These are phyloP conservation scores for Sceliomorpha sp. DNA, from an alignment of 2,888 invertebrate species.

Conservation along the genomic window DNA sequence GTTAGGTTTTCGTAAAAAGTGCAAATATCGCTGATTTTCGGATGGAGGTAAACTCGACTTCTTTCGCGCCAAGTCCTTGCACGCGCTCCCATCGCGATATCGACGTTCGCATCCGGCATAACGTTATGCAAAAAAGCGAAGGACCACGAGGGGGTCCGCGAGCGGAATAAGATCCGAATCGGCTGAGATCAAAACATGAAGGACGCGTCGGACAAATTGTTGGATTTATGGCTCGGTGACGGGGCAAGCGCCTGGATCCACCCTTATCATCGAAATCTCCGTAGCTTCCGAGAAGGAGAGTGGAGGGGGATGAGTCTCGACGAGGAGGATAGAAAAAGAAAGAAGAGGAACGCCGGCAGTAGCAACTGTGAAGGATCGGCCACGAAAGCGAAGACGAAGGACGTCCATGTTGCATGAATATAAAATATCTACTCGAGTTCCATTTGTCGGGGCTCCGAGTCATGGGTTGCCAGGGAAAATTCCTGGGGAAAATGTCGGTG, in stretches of 20 bases:
- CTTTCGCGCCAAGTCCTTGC: conserved; percentile 33
- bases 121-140: conserved; percentile 69
- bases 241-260: conserved; percentile 67
- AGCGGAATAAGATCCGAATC: conserved; percentile 65
- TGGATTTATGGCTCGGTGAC: conserved; percentile 77
- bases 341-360: conserved; percentile 37
- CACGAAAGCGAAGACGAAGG: conserved; percentile 59
- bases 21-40: too few species aligned
- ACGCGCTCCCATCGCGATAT: conserved; percentile 41
- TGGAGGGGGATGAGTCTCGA: conserved; percentile 27
- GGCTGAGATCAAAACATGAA: conserved; percentile 76
- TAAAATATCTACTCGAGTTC: conserved; percentile 33
- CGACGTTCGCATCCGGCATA: conserved; percentile 63
- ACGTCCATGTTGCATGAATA: conserved; percentile 32
- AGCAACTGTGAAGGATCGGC: conserved; percentile 30
- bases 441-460: too few species aligned
- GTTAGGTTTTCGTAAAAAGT: too few species aligned
- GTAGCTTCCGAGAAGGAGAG: conserved; percentile 72
- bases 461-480: too few species aligned
- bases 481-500: too few species aligned
- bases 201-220: conserved; percentile 77
- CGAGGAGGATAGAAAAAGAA: conserved; percentile 33
- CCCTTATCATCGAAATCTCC: conserved; percentile 75
- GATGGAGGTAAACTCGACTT: too few species aligned
- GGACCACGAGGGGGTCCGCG: conserved; percentile 40